phyloP scores from a whole-genome alignment of 2,888 invertebrate species.

The Cephus sareptanus region DNA sequence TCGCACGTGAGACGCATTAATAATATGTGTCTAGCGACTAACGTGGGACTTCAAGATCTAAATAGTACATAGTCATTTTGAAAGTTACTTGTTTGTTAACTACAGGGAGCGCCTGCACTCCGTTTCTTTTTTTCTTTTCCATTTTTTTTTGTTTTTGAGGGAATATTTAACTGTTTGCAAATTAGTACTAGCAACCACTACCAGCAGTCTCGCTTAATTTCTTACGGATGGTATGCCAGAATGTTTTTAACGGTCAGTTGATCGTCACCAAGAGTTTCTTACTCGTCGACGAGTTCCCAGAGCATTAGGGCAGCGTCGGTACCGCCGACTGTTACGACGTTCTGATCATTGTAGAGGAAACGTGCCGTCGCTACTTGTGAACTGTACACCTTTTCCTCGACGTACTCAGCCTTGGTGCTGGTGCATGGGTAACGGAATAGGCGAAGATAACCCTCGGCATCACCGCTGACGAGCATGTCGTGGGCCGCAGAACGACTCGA shows the following conservation, averaged over 20 bases:
- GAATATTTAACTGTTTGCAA: constrained; percentile 3
- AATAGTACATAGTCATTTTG: no score
- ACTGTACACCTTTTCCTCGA: constrained; percentile 89
- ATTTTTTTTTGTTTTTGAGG: background rate
- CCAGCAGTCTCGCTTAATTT: no score
- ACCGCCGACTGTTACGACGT: constrained; percentile 87
- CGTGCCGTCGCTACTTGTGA: constrained; percentile 82
- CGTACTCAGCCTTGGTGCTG: constrained; percentile 87
- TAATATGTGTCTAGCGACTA: no score
- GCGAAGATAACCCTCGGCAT: constrained; percentile 88
- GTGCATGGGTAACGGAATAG: constrained; percentile 90
- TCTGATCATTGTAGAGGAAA: constrained; percentile 88
- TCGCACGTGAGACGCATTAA: no score
- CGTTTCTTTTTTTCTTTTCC: background rate
- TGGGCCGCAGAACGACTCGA: constrained; percentile 86
- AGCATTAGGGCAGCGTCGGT: constrained; percentile 90
- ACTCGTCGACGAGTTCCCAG: constrained; percentile 89
- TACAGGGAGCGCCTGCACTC: no score
- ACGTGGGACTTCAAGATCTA: no score
- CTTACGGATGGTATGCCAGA: no score
- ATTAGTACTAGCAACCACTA: no score
- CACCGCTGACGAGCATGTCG: constrained; percentile 86
- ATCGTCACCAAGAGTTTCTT: constrained; percentile 59
- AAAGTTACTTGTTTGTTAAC: no score
- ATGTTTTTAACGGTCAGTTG: no score